phyloP scores from a whole-genome alignment of 2,888 invertebrate species.

The Crossocerus cetratus region DNA sequence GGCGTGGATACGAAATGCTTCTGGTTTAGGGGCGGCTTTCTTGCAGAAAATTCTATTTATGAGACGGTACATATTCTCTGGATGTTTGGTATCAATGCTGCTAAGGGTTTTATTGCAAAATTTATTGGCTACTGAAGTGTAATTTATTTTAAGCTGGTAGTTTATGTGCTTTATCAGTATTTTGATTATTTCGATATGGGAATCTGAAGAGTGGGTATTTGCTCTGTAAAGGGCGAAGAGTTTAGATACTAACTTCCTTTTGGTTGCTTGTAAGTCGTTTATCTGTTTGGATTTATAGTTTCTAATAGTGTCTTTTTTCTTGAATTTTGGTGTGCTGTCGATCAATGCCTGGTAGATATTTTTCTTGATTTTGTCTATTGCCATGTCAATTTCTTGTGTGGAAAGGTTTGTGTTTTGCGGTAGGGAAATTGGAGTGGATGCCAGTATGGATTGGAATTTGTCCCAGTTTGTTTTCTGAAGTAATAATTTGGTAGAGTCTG shows the following conservation, averaged over 20 bases:
- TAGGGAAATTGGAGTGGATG: not conserved
- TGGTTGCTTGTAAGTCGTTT: not conserved
- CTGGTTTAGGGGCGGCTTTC: no score
- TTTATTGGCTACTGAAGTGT: no score
- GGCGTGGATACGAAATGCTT: no score
- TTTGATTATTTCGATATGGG: no score
- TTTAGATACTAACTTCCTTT: not conserved
- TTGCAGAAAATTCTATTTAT: no score
- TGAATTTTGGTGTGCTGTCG: not conserved
- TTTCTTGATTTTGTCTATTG: not conserved
- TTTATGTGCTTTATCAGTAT: no score
- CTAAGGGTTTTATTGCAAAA: no score
- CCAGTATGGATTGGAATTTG: not conserved
- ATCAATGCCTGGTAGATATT: not conserved
- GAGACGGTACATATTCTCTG: no score
- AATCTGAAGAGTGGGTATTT: no score
- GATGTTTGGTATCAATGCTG: no score
- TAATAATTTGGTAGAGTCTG: not conserved
- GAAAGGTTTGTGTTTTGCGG: not conserved
- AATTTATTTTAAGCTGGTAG: no score
- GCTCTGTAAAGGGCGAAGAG: no score
- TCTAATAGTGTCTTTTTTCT: not conserved
- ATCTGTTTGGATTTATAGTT: not conserved
- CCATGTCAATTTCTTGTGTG: not conserved
- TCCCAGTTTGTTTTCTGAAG: conserved; percentile 2